A percentile compares a stretch with the other conserved stretches of the same genome.
phyloP scores from a whole-genome alignment of 1,140 invertebrate species.

The Brachionus paranguensis region DNA sequence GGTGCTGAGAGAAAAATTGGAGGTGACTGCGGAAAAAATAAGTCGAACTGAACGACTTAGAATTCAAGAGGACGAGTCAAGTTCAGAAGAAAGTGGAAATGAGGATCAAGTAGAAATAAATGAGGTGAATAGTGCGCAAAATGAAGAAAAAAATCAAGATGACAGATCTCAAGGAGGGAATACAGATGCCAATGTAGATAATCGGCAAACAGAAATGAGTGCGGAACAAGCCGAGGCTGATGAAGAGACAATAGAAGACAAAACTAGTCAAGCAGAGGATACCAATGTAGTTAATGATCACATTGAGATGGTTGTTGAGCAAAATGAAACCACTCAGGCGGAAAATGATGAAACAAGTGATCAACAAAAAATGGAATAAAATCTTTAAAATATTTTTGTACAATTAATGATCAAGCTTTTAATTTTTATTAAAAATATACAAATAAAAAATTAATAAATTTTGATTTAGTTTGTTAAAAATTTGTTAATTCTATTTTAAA shows the following conservation, averaged over 20 bases:
- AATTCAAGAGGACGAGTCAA: not conserved
- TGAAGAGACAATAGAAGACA: too few species aligned
- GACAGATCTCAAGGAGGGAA: too few species aligned
- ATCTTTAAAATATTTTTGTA: not conserved
- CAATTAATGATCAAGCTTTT: too few species aligned
- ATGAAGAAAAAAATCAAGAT: not conserved
- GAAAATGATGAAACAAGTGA: not conserved
- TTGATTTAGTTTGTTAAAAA: too few species aligned
- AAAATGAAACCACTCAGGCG: not conserved
- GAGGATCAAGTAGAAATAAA: not conserved
- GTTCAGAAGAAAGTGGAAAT: not conserved
- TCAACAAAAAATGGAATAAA: not conserved
- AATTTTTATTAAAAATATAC: too few species aligned
- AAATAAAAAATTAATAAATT: too few species aligned
- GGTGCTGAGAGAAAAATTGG: conserved; percentile 16
- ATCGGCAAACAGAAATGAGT: too few species aligned
- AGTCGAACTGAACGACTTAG: not conserved
- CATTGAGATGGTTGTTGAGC: not conserved
- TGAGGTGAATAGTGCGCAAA: not conserved
- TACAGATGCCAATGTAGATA: too few species aligned
- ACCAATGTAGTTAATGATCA: not conserved
- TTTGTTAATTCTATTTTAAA: too few species aligned
- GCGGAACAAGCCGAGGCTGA: too few species aligned
- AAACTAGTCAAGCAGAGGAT: too few species aligned
- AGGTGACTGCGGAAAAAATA: not conserved